These are phyloP conservation scores for Macrobrachium nipponense DNA, from an alignment of 1,140 invertebrate genomes.

Conservation along the genomic window DNA sequence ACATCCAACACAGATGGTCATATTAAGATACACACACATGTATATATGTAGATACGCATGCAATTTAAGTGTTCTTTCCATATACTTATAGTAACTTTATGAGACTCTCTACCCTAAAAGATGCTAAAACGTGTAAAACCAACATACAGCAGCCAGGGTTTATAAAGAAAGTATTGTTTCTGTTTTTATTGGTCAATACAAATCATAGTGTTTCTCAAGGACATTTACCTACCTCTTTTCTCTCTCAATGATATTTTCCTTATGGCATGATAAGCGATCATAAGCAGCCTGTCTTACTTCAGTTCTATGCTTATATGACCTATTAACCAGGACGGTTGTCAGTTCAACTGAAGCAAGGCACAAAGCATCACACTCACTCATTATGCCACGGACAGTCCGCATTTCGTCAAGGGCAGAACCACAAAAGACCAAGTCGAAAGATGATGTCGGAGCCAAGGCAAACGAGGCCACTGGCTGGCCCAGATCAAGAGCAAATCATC, in stretches of 20 bases:
- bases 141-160: slow-evolving; percentile 54
- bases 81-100: background rate
- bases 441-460: background rate
- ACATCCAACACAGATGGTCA: background rate
- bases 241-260: background rate
- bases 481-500: too few relatives aligned
- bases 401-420: slow-evolving; percentile 30
- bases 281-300: slow-evolving; percentile 32
- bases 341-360: slow-evolving; percentile 14
- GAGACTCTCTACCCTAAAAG: background rate
- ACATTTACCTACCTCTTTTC: slow-evolving; percentile 19
- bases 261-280: slow-evolving; percentile 23
- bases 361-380: slow-evolving; percentile 38
- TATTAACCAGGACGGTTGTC: too few relatives aligned
- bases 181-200: too few relatives aligned
- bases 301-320: background rate
- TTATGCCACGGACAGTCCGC: slow-evolving; percentile 12
- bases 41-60: slow-evolving; percentile 21
- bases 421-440: slow-evolving; percentile 40
- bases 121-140: slow-evolving; percentile 6
- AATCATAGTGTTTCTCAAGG: slow-evolving; percentile 2
- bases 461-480: too few relatives aligned
- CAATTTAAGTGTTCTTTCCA: background rate
- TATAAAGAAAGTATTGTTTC: background rate
- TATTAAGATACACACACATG: slow-evolving; percentile 23